phyloP scores from a whole-genome alignment of 1,140 invertebrate genomes.

The Calosoma granatense region DNA sequence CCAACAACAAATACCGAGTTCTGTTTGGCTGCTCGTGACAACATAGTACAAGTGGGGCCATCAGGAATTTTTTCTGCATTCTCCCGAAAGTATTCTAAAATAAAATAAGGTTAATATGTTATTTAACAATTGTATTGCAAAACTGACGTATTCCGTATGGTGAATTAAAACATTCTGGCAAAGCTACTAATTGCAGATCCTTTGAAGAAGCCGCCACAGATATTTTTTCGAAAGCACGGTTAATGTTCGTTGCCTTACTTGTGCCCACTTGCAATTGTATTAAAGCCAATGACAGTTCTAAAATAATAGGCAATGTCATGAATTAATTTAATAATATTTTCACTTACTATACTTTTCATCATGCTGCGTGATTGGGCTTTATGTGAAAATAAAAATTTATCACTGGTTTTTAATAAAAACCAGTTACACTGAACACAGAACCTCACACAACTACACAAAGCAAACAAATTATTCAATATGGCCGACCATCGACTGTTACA shows the following conservation, averaged over 20 bases:
- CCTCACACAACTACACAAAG: no score
- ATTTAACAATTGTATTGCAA: no score
- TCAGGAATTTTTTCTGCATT: conserved; percentile 78
- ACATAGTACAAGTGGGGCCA: conserved; percentile 57
- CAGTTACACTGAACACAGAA: no score
- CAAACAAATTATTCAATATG: no score
- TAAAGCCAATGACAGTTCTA: conserved; percentile 46
- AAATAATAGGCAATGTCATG: no score
- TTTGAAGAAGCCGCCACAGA: conserved; percentile 55
- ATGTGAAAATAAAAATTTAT: no score
- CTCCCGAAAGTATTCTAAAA: conserved; percentile 71
- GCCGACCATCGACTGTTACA: no score
- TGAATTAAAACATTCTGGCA: conserved; percentile 92
- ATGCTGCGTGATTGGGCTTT: no score
- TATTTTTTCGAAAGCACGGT: conserved; percentile 59
- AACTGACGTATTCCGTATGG: conserved; percentile 91
- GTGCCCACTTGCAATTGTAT: conserved; percentile 67
- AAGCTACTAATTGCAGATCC: conserved; percentile 64
- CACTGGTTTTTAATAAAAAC: no score
- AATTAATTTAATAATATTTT: no score
- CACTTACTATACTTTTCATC: no score
- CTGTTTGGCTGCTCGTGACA: conserved; percentile 67
- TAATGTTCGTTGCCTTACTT: conserved; percentile 67
- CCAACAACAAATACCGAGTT: conserved; percentile 75
- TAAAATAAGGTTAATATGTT: no score